Evolutionary conservation across 2,797 vertebrate species (phyloP).

Genomic region (Eleutherodactylus coqui): DNA sequence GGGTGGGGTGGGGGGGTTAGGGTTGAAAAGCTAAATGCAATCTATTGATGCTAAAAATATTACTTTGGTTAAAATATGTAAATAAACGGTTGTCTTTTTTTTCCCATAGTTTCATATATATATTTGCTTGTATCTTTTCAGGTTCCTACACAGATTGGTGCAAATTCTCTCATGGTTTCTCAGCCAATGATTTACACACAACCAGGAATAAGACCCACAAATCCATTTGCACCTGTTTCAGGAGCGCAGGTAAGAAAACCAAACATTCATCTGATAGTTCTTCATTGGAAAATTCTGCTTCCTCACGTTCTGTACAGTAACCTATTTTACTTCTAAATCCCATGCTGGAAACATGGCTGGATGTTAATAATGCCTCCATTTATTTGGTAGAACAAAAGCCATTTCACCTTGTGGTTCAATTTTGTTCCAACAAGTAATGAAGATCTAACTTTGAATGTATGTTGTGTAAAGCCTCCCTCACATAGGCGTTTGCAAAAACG

Average conservation of each 20-base stretch:
- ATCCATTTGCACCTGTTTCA: constrained; percentile 83
- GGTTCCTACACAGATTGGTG: constrained; percentile 86
- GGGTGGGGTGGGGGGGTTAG: no score
- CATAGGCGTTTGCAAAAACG: no score
- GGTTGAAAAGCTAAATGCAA: no score
- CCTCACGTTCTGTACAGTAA: not conserved
- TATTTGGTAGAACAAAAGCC: no score
- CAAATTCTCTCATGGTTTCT: constrained; percentile 83
- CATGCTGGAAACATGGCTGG: not conserved
- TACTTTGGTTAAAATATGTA: not conserved
- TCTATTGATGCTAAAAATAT: not conserved
- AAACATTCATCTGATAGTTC: not conserved
- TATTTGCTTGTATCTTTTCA: constrained; percentile 47
- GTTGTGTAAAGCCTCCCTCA: no score
- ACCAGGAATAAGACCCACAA: constrained; percentile 85
- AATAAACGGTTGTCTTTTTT: not conserved
- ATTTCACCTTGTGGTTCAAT: no score
- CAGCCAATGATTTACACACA: constrained; percentile 88
- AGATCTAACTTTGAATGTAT: no score
- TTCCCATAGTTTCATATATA: not conserved
- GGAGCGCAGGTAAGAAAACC: constrained; percentile 83
- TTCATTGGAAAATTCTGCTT: no score
- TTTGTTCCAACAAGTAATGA: no score
- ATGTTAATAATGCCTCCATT: not conserved
- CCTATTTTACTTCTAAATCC: not conserved